These are phyloP conservation scores for Hydrozoanthus gracilis DNA, from an alignment of 92 coral and sea anemone species.

Conservation along the genomic window DNA sequence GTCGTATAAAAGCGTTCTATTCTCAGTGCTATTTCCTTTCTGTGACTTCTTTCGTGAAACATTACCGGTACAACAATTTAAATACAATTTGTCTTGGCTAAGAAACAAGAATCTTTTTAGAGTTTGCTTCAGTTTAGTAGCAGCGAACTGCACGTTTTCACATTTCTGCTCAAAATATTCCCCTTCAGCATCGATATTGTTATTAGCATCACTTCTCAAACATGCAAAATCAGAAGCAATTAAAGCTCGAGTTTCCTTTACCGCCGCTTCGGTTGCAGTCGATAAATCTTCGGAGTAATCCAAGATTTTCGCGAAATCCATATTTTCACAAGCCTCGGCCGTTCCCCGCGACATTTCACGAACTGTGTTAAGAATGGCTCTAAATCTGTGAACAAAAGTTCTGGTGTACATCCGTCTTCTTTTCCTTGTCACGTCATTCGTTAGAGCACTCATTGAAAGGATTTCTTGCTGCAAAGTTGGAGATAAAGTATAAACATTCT, in stretches of 20 bases:
- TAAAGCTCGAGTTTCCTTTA: slow-evolving; percentile 16
- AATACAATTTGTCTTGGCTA: not conserved
- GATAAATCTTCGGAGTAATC: slow-evolving; percentile 32
- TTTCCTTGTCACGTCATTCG: not conserved
- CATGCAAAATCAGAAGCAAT: slow-evolving; percentile 12
- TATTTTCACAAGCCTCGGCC: slow-evolving; percentile 21
- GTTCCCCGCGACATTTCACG: slow-evolving; percentile 39
- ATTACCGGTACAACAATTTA: not conserved
- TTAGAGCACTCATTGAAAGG: not conserved
- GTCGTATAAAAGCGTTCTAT: no score
- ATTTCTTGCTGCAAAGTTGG: slow-evolving; percentile 9
- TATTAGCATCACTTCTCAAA: not conserved
- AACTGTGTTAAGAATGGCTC: slow-evolving; percentile 24
- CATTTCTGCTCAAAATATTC: slow-evolving; percentile 31
- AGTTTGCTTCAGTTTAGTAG: slow-evolving; percentile 22
- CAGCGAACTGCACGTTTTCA: slow-evolving; percentile 13
- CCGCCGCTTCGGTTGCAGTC: slow-evolving; percentile 33
- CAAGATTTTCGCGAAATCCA: slow-evolving; percentile 35
- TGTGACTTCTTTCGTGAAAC: no score
- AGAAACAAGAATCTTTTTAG: not conserved
- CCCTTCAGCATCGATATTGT: not conserved
- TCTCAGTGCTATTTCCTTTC: no score
- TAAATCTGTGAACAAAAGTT: slow-evolving; percentile 22
- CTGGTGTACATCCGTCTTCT: slow-evolving; percentile 21
- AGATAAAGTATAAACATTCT: not conserved